Conservation (phyloP, 30 jellyfish, hydroid and myxozoan species). For the Turritopsis rubra region DNA sequence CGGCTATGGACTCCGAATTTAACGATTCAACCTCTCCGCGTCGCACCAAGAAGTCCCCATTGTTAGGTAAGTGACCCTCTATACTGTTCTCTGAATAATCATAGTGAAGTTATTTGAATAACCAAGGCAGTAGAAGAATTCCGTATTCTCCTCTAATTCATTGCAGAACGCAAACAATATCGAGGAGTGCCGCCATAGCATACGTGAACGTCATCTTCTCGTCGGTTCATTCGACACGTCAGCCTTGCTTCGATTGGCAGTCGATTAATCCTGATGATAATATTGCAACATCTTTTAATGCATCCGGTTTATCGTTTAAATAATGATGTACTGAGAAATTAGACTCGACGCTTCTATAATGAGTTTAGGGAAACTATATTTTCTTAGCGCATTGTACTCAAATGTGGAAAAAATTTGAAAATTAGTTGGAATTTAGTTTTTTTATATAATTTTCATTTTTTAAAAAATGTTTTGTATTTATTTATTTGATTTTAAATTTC, state of each 20-base stretch:
- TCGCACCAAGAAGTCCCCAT: conserved; percentile 69
- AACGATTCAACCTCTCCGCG: conserved; percentile 75
- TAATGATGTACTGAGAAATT: background rate
- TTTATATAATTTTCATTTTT: background rate
- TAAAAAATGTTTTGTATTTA: background rate
- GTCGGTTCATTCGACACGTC: background rate
- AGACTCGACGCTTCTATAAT: background rate
- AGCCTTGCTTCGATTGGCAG: background rate
- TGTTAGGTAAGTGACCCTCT: conserved; percentile 51
- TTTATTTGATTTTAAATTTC: background rate
- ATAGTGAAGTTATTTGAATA: background rate
- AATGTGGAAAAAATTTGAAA: background rate
- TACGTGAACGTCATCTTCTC: background rate
- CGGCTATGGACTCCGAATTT: conserved; percentile 46
- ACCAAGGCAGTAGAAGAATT: background rate
- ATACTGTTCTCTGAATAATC: background rate
- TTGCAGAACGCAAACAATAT: conserved; percentile 10
- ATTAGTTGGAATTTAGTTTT: background rate
- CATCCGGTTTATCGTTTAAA: too few species aligned
- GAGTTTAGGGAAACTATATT: background rate
- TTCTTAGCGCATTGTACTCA: too few species aligned
- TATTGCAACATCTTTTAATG: too few species aligned
- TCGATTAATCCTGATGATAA: background rate
- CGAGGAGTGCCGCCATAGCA: conserved; percentile 26
- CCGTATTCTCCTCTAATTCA: background rate